Conservation (phyloP, 2,888 invertebrate genomes). For the Phalangium opilio region DNA sequence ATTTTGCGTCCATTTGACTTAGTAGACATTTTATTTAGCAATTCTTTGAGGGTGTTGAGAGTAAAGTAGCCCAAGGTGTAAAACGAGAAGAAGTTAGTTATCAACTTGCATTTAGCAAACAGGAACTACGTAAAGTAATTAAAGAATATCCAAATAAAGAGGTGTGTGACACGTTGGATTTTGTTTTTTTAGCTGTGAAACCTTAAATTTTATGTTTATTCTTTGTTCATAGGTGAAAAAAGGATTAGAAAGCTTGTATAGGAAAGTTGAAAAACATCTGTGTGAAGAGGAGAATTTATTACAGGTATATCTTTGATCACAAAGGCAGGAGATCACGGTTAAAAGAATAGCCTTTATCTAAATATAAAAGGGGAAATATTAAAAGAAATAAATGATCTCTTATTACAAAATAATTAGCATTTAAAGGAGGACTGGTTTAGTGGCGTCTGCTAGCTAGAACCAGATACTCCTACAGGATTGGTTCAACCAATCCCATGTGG, state of each 20-base stretch:
- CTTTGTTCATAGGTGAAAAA: slow-evolving; percentile 54
- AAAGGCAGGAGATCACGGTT: too few species aligned
- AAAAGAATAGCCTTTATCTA: too few species aligned
- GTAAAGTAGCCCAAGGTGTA: slow-evolving; percentile 79
- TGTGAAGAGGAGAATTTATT: slow-evolving; percentile 84
- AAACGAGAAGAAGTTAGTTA: slow-evolving; percentile 95
- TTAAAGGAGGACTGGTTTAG: too few species aligned
- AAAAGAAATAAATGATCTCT: too few species aligned
- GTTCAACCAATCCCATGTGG: too few species aligned
- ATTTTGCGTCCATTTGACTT: too few species aligned
- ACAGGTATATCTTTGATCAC: slow-evolving; percentile 41
- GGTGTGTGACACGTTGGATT: slow-evolving; percentile 26
- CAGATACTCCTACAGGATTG: too few species aligned
- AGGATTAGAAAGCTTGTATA: slow-evolving; percentile 74
- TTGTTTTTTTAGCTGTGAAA: neutral
- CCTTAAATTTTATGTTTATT: slow-evolving; percentile 2
- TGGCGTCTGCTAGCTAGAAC: too few species aligned
- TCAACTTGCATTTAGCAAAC: slow-evolving; percentile 92
- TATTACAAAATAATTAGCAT: too few species aligned
- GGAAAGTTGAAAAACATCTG: slow-evolving; percentile 89
- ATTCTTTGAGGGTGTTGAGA: slow-evolving; percentile 94
- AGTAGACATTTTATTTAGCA: slow-evolving; percentile 45
- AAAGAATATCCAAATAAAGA: slow-evolving; percentile 83
- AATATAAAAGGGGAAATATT: too few species aligned
- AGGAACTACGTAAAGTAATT: slow-evolving; percentile 85